A percentile compares a stretch with the other conserved stretches of the same genome.
Conservation (phyloP, 2,797 vertebrate genomes). For the Pseudopleuronectes americanus region DNA sequence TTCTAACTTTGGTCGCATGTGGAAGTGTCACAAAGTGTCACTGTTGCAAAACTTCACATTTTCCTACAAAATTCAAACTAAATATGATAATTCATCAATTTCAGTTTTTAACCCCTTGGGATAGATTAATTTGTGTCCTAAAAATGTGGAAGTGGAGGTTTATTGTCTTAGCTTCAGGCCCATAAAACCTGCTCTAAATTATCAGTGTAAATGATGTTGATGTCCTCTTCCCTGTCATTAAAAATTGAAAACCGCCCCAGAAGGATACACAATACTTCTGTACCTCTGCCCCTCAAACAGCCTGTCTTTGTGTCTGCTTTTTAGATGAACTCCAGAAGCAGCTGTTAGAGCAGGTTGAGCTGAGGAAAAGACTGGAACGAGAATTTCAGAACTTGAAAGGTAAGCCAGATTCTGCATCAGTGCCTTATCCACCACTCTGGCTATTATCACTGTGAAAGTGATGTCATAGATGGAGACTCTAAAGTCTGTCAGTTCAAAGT, state of each 20-base stretch:
- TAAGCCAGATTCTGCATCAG: slow-evolving; percentile 62
- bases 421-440: slow-evolving; percentile 2
- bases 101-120: neutral
- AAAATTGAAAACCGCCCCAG: slow-evolving; percentile 52
- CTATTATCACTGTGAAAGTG: slow-evolving; percentile 1
- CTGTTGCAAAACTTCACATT: neutral
- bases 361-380: slow-evolving; percentile 96
- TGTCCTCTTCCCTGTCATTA: slow-evolving; percentile 47
- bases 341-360: slow-evolving; percentile 95
- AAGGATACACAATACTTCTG: slow-evolving; percentile 12
- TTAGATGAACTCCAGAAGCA: slow-evolving; percentile 96
- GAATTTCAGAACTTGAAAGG: slow-evolving; percentile 99
- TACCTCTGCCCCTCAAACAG: slow-evolving; percentile 30
- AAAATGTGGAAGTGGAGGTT: neutral
- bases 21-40: slow-evolving; percentile 10
- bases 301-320: slow-evolving; percentile 48
- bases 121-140: neutral
- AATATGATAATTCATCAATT: neutral
- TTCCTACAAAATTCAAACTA: neutral
- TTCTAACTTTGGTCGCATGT: neutral
- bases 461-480: slow-evolving; percentile 1
- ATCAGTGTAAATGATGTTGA: slow-evolving; percentile 31
- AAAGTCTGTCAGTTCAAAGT: slow-evolving; percentile 13
- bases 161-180: slow-evolving; percentile 14
- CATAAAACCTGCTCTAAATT: slow-evolving; percentile 50